phyloP scores from a whole-genome alignment of 2,888 invertebrate genomes.

The Andrena bicolor region DNA sequence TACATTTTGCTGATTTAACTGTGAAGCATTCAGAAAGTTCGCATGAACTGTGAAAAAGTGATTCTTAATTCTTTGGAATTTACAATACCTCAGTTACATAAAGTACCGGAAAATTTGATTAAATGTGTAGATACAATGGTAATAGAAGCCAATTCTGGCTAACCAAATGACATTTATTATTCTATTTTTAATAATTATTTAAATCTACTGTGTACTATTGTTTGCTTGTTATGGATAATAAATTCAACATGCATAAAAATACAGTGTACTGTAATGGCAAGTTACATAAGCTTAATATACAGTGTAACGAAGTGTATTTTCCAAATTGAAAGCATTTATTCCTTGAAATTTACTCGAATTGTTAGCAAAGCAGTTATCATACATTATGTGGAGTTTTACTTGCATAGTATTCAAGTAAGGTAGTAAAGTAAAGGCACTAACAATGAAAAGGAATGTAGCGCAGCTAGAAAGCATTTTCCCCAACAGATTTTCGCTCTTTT shows the following conservation, averaged over 20 bases:
- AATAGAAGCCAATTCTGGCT: too few species aligned
- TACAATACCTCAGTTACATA: not conserved
- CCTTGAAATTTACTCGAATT: not conserved
- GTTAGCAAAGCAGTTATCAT: not conserved
- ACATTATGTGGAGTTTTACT: not conserved
- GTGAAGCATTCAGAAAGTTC: not conserved
- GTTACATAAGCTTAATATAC: not conserved
- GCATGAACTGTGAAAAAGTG: not conserved
- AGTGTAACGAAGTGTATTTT: not conserved
- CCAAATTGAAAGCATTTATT: not conserved
- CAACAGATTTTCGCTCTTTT: not conserved
- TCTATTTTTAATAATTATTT: too few species aligned
- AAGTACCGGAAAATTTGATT: not conserved
- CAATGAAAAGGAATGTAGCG: not conserved
- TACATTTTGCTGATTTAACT: not conserved
- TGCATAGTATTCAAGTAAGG: not conserved
- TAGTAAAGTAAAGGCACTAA: not conserved
- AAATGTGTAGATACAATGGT: not conserved
- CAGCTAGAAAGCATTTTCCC: constrained; percentile 1
- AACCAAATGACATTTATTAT: too few species aligned
- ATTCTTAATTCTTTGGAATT: not conserved
- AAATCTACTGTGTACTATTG: too few species aligned
- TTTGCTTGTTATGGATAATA: too few species aligned
- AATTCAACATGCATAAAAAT: too few species aligned
- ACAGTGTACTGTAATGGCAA: too few species aligned